Conservation (phyloP, 2,888 invertebrate genomes). For the Aleiodes testaceus region DNA sequence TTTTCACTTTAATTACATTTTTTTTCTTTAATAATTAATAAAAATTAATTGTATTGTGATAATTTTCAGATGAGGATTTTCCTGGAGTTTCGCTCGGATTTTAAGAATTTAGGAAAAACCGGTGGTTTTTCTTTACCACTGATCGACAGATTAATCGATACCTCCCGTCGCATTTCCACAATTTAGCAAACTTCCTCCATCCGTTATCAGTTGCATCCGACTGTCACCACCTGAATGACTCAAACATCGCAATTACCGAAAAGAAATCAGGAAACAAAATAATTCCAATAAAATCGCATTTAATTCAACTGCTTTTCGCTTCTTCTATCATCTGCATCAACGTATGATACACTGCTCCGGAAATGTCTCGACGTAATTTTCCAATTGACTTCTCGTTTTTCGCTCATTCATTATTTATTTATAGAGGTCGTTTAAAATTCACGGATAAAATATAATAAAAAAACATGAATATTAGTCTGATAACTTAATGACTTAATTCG, state of each 20-base stretch:
- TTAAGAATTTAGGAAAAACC: neutral
- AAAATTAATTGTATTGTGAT: no score
- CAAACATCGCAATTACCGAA: neutral
- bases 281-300: neutral
- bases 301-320: neutral
- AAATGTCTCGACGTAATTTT: conserved; percentile 9
- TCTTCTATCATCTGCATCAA: no score
- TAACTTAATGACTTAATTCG: no score
- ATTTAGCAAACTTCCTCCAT: neutral
- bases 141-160: conserved; percentile 29
- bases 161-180: neutral
- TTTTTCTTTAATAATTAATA: no score
- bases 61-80: no score
- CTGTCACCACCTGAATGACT: neutral
- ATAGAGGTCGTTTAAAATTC: neutral
- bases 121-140: neutral
- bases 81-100: neutral
- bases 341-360: neutral
- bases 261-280: neutral
- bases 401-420: conserved; percentile 12
- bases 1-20: no score
- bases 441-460: neutral
- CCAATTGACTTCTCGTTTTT: neutral
- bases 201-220: neutral
- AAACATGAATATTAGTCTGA: neutral